phyloP scores from a whole-genome alignment of 2,797 vertebrate genomes.

The Syngnathus acus region DNA sequence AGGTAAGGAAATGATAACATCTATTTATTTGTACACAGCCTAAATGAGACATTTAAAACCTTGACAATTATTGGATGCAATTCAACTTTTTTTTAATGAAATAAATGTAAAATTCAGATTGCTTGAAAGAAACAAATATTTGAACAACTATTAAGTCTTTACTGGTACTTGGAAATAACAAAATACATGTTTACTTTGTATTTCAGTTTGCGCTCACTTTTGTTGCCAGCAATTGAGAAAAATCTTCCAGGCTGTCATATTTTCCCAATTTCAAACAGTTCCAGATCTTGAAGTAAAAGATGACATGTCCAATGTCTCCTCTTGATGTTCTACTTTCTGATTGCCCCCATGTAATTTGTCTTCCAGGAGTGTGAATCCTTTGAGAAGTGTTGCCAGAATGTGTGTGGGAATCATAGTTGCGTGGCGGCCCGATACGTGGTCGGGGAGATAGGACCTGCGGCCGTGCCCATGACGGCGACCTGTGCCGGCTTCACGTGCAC shows the following conservation, averaged over 20 bases:
- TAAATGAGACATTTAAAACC: neutral
- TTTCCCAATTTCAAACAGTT: too few relatives aligned
- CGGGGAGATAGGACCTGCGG: constrained; percentile 80
- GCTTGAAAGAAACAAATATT: too few relatives aligned
- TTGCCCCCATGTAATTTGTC: constrained; percentile 25
- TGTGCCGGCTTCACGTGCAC: constrained; percentile 90
- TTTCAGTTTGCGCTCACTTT: too few relatives aligned
- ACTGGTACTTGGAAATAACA: too few relatives aligned
- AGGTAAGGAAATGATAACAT: constrained; percentile 64
- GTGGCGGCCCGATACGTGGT: constrained; percentile 90
- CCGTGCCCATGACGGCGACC: constrained; percentile 84
- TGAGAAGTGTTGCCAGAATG: constrained; percentile 96
- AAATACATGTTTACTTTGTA: too few relatives aligned
- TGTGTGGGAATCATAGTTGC: constrained; percentile 90
- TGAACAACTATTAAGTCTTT: too few relatives aligned
- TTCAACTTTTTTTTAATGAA: neutral
- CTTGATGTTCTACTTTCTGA: neutral
- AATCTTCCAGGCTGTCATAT: too few relatives aligned
- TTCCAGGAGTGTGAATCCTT: constrained; percentile 92
- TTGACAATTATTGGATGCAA: neutral
- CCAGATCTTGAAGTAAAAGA: neutral
- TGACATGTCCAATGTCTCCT: neutral
- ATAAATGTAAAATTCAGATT: too few relatives aligned
- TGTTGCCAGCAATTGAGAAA: too few relatives aligned
- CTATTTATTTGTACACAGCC: too few relatives aligned